Evolutionary conservation across 2,797 vertebrate genomes (phyloP).

Genomic region (Hemitrygon akajei): DNA sequence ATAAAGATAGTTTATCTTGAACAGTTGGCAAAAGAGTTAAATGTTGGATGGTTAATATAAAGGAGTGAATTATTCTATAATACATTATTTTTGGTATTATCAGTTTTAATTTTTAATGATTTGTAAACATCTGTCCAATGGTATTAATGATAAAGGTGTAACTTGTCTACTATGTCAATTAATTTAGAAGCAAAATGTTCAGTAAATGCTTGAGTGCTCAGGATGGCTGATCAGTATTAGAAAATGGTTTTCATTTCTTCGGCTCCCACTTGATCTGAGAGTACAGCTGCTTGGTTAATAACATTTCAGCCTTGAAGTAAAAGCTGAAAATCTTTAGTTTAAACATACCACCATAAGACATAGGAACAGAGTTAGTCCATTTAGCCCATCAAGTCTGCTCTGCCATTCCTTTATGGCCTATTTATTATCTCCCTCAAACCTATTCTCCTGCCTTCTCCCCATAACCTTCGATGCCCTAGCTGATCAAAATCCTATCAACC

Average conservation of each 20-base stretch:
- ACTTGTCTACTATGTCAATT: neutral
- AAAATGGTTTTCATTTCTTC: neutral
- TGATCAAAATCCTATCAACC: no score
- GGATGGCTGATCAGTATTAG: neutral
- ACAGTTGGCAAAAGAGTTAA: neutral
- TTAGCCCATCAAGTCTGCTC: no score
- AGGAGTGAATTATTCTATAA: neutral
- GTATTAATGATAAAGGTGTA: neutral
- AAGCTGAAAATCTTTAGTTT: neutral
- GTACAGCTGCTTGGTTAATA: neutral
- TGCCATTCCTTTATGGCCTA: no score
- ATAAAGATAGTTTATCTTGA: neutral
- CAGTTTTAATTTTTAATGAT: constrained; percentile 12
- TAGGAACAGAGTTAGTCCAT: no score
- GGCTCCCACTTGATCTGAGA: neutral
- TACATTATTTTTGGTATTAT: neutral
- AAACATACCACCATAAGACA: no score
- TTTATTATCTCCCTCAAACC: no score
- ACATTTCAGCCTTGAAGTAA: neutral
- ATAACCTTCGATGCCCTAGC: no score
- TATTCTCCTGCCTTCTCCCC: no score
- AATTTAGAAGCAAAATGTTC: neutral
- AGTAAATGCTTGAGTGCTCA: neutral
- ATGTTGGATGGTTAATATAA: neutral
- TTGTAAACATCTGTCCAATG: neutral